phyloP scores from a whole-genome alignment of 1,140 invertebrate species.

The Lycorma delicatula region DNA sequence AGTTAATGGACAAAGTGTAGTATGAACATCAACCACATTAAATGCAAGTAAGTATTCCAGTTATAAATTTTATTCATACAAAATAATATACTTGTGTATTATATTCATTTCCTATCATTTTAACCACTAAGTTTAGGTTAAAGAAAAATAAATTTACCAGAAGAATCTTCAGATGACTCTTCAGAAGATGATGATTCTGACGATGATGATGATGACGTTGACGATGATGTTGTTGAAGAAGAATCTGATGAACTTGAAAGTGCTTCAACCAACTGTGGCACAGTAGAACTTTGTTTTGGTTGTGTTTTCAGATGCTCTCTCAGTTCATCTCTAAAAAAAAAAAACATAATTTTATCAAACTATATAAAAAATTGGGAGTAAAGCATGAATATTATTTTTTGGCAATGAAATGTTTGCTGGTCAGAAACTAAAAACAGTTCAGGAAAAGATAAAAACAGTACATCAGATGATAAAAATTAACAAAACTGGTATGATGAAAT shows the following conservation, averaged over 20 bases:
- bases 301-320: constrained; percentile 81
- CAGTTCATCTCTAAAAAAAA: constrained; percentile 62
- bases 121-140: too few relatives aligned
- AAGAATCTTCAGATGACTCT: too few relatives aligned
- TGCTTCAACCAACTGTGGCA: constrained; percentile 26
- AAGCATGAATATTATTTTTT: constrained; percentile 16
- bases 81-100: too few relatives aligned
- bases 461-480: too few relatives aligned
- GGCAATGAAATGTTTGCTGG: too few relatives aligned
- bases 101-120: too few relatives aligned
- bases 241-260: constrained; percentile 16
- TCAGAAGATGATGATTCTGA: constrained; percentile 10
- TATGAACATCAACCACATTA: too few relatives aligned
- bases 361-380: background rate
- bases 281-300: constrained; percentile 48
- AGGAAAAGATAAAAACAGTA: constrained; percentile 4
- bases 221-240: constrained; percentile 9
- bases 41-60: too few relatives aligned
- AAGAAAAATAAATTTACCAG: too few relatives aligned
- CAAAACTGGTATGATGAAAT: too few relatives aligned
- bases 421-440: constrained; percentile 6
- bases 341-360: constrained; percentile 22
- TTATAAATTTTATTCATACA: too few relatives aligned
- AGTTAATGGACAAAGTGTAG: too few relatives aligned
- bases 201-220: constrained; percentile 8